Evolutionary conservation across 2,113 vertebrate species (phyloP), one percentile per base, ranked within the genome.

Genomic region (Ardeotis arabs): DNA sequence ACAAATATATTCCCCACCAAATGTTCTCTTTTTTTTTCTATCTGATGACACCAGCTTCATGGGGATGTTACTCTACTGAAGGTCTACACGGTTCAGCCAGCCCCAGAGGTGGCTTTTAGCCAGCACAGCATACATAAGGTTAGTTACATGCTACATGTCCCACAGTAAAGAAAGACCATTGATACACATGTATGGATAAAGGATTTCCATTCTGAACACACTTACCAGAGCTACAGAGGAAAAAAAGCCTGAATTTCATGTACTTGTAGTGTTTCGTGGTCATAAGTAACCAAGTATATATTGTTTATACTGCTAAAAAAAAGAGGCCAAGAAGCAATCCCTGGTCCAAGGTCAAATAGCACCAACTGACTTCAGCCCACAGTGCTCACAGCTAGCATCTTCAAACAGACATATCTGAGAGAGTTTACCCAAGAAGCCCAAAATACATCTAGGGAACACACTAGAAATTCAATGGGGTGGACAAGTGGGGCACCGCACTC

Each of bases 401-500:
- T 72, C 20, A 3, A 49, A 49, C 3, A 31, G 18, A 64, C 3
- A 0, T 19, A 17, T 4, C 50, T 81, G 41, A 8, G 22, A 69
- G 0, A 66, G 1, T 13, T 69, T 35, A 16, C 12, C 33, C 21
- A 50, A 3, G 20, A 12, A 62, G n/a, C 15, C 24, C 50, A 81
- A 86, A 95, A 84, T 5, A 50, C 17, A 37, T 9, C 63, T n/a
- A 7, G 33, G 28, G 41, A 63, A 47, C 6, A 29, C 3, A n/a
- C 1, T 45, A 73, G 41, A 12, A 62, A 27, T 31, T 52, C 47
- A 41, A 6, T 11, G 20, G 31, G 5, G 23, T 39, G 25, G 8
- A 28, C 33, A 39, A 93, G 10, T 15, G 1, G n/a, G 41, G 5
- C 10, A 12, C 41, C 0, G 0, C 13, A 29, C 25, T 74, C 45